Evolutionary conservation across 1,140 invertebrate species (phyloP), one percentile per base, ranked within the genome.

Genomic region (Drosophila pallidifrons): DNA sequence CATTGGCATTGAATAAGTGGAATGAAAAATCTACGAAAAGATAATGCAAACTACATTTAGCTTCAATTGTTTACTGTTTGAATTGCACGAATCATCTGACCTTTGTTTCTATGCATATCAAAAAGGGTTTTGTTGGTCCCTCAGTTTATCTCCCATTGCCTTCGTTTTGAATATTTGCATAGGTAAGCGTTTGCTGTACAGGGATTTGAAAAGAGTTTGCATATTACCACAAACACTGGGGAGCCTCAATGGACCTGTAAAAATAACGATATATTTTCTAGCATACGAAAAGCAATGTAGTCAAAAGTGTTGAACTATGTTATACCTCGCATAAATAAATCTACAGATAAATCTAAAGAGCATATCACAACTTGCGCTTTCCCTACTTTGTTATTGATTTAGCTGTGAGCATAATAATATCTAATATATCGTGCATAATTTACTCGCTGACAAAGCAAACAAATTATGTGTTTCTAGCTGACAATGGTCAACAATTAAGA

Each of bases 111-210:
- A 43, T 43, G 30, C 65, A 68, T 41, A 41, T 32, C 38, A 46
- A 55, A 57, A 60, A 59, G 32, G 41, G 57, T 13, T 54, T n/a
- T 38, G 6, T n/a, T 38, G 6, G 25, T 49, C 20, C 8, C 52
- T 45, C 5, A 15, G 16, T 30, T 20, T 38, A 28, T 25, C 20
- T 25, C 28, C 16, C 16, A 35, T 46, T 52, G 2, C 28, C 10
- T 51, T 1, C 28, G 45, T 54, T 63, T 60, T 55, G 41, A 52
- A 58, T 73, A 87, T 86, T 86, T 86, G 82, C 82, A 86, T 86
- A 86, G 82, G 82, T 79, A 82, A 87, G 68, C 82, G 65, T 66
- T 67, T 71, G 54, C 58, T 60, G 71, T 76, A 75, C 65, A 52
- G 82, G 79, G 65, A 58, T 87, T 68, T 49, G 60, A 64, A 66